phyloP scores from a whole-genome alignment of 2,888 invertebrate species.

The Pyrgus malvae region DNA sequence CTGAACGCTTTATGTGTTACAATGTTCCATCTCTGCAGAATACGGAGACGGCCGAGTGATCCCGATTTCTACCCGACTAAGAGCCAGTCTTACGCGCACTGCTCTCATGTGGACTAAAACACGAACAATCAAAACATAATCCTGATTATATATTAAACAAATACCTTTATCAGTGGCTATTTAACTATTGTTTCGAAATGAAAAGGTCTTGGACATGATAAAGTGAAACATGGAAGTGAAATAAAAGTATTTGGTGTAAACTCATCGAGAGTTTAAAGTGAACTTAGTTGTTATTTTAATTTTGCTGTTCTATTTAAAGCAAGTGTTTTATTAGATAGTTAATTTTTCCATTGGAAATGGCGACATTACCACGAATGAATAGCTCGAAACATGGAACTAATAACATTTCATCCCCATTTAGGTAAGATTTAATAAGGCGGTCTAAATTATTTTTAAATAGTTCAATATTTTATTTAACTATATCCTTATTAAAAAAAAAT shows the following conservation, averaged over 20 bases:
- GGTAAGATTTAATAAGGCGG: slow-evolving; percentile 45
- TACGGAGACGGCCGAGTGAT: slow-evolving; percentile 50
- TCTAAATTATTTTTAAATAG: too few species aligned
- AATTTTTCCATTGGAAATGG: slow-evolving; percentile 48
- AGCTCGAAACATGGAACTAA: slow-evolving; percentile 59
- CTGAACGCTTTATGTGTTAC: slow-evolving; percentile 34
- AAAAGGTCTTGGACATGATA: neutral
- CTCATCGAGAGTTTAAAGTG: slow-evolving; percentile 41
- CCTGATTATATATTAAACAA: slow-evolving; percentile 49
- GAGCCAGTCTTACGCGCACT: slow-evolving; percentile 61
- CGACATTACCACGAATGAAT: slow-evolving; percentile 72
- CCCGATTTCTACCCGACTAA: slow-evolving; percentile 53
- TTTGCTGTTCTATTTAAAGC: slow-evolving; percentile 10
- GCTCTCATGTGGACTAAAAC: slow-evolving; percentile 47
- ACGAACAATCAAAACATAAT: slow-evolving; percentile 42
- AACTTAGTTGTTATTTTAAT: slow-evolving; percentile 38
- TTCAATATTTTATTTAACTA: too few species aligned
- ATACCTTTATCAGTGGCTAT: neutral
- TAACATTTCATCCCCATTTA: slow-evolving; percentile 65
- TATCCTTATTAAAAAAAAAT: too few species aligned
- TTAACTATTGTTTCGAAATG: neutral
- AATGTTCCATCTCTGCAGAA: slow-evolving; percentile 39
- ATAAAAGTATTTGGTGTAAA: too few species aligned
- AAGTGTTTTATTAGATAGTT: slow-evolving; percentile 22
- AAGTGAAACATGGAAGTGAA: too few species aligned